Evolutionary conservation across 2,888 invertebrate species (phyloP), one percentile per base, ranked within the genome.

Genomic region (Melieria picta): DNA sequence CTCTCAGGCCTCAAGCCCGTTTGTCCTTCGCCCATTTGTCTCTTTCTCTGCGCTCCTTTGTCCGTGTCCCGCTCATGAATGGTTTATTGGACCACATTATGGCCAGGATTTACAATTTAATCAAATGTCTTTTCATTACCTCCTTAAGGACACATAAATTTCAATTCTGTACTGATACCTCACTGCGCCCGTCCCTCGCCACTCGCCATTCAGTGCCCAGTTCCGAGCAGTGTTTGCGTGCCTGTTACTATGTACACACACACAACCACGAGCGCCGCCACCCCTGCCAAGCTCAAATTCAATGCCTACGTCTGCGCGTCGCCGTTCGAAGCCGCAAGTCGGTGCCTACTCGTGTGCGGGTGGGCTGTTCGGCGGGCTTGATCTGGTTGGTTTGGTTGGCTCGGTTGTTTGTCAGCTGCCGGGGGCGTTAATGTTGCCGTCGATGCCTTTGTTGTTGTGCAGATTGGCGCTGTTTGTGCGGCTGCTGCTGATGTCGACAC

Each of bases 71-170:
- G 30, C 30, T 30, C 30, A 30, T 30, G 30, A 30, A 30, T 30
- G 30, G 30, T 56, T 63, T 13, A 61, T 69, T 13, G 52, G 6
- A 4, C 48, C 46, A 47, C 43, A 46, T 56, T 56, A 57, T 56
- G 57, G 47, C 43, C 64, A 63, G 64, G 56, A 75, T 65, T 72
- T 61, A 55, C 71, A 72, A 69, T 72, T 75, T 69, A 71, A 64
- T 66, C 71, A 75, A 75, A 69, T 71, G 55, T 72, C 71, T 62
- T 72, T 69, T 69, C 60, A 65, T 72, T 68, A 61, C 13, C 46
- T 66, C 71, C 74, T 58, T 47, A 52, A 68, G 69, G 69, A 64
- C 46, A 61, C 71, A 73, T 75, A 69, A 73, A 73, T 71, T 73
- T 50, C 57, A 61, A 74, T 72, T 45, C 11, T 30, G n/a, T 11